Evolutionary conservation across 1,140 invertebrate genomes (phyloP).

Genomic region (Heliconius hermathena): DNA sequence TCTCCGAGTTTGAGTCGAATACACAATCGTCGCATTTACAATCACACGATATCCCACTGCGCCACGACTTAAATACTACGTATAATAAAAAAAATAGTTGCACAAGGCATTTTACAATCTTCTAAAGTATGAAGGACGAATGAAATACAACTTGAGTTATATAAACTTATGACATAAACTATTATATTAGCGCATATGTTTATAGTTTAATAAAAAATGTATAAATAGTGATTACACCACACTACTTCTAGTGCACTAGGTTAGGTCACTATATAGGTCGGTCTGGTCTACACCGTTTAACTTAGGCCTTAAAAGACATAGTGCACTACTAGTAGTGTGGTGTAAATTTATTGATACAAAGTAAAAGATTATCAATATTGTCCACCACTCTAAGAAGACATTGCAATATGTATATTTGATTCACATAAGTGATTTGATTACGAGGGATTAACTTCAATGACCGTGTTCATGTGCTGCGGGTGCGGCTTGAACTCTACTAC

Average conservation of each 20-base stretch:
- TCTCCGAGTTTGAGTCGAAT: too few relatives aligned
- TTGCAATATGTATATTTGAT: not conserved
- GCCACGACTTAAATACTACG: not conserved
- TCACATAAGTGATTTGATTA: conserved; percentile 44
- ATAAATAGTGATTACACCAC: too few relatives aligned
- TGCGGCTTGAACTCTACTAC: conserved; percentile 88
- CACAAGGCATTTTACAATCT: conserved; percentile 4
- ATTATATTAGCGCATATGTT: not conserved
- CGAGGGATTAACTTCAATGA: conserved; percentile 73
- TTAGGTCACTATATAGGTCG: too few relatives aligned
- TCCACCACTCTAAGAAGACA: conserved; percentile 13
- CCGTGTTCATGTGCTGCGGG: conserved; percentile 80
- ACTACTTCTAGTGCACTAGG: too few relatives aligned
- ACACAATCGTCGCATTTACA: too few relatives aligned
- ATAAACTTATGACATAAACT: not conserved
- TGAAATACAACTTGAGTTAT: not conserved
- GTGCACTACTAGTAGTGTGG: too few relatives aligned
- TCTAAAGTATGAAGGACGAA: not conserved
- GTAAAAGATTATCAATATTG: not conserved
- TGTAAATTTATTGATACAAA: too few relatives aligned
- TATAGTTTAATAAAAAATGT: too few relatives aligned
- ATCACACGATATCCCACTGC: too few relatives aligned
- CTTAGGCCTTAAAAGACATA: too few relatives aligned
- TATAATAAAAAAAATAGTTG: not conserved
- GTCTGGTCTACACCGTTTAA: too few relatives aligned